Evolutionary conservation across 2,888 invertebrate species (phyloP), one percentile per base, ranked within the genome.

Genomic region (Tyria jacobaeae): DNA sequence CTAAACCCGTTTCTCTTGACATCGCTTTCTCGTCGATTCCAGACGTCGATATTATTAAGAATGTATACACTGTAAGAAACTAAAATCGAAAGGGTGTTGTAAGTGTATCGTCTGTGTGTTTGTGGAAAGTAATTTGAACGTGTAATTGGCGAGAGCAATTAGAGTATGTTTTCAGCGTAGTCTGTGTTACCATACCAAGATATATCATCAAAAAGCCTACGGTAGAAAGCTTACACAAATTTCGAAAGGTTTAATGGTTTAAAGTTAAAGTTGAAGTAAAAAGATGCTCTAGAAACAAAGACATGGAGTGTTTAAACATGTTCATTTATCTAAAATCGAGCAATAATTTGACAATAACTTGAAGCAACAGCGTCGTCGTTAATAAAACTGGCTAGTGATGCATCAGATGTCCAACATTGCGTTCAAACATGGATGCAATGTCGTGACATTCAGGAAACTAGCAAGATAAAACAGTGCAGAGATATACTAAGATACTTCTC

Each of bases 401-500:
- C 69, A 76, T 76, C 68, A 64, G 62, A 60, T 66, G 55, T 66
- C 66, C 51, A 66, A 60, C 61, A 65, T 64, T 49, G 60, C 63
- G 44, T 31, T 65, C 57, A 50, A 70, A 65, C 70, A 64, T 66
- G 67, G 70, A 65, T 70, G 65, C 75, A 70, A 68, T 61, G 68
- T 70, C 75, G 76, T 71, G 76, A 69, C 68, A 57, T 62, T 64
- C 60, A 64, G 69, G 72, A 65, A 69, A 69, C 70, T 62, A 62
- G 66, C 52, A 57, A 74, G 67, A 76, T 76, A 69, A 69, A 76
- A 12, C 72, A 70, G 66, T 72, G 70, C 55, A 49, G 60, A 54
- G 55, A 62, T 67, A 70, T 75, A 55, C 67, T 57, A 64, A 70
- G 66, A 64, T 64, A 62, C 60, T 66, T 68, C 73, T 71, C 66